Base-by-base conservation (phyloP, 2,113 vertebrate species). In the Archocentrus centrarchus region DNA sequence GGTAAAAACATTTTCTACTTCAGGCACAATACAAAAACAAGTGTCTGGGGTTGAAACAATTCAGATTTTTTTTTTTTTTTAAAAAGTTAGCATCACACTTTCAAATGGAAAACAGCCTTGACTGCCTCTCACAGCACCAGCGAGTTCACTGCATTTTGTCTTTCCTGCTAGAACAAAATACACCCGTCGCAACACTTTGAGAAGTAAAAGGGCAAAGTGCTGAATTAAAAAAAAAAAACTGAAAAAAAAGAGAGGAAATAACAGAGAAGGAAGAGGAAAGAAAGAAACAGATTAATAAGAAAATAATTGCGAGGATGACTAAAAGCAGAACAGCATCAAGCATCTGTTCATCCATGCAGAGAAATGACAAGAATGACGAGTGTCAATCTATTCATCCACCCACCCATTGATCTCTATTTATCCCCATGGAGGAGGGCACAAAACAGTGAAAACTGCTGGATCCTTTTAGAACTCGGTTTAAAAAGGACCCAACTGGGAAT, bases 1-100 rank as follows among this genome's bases (percentile, higher is more conserved):
- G 22, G 50, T 57, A 85, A 30, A 83, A 83, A 83, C 41, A 47
- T 37, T 66, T 85, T 80, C 75, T 58, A 79, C 82, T 84, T 73
- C 44, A 75, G 77, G 77, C 17, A 11, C 22, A 62, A 64, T 15
- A 60, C 24, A 63, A 44, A 87, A 81, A 63, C 41, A 76, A 77
- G 55, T 39, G 57, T 82, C 44, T 3, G 6, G 5, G 55, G 11
- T 44, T 82, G 27, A 81, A 77, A 83, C 59, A 7, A 18, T 22
- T 75, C 27, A 41, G 7, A 1, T 39, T 8, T 8, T 13, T 27
- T 59, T 6, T 20, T 10, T 35, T 66, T 76, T 57, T 80, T 68
- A 64, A 22, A 22, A 39, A 55, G 61, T 82, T 22, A 62, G 63
- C 4, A 5, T 82, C 37, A 30, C 57, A 75, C 83, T 83, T 84